Base-by-base conservation (phyloP, 2,888 invertebrate species). In the Petrophora chlorosata region DNA sequence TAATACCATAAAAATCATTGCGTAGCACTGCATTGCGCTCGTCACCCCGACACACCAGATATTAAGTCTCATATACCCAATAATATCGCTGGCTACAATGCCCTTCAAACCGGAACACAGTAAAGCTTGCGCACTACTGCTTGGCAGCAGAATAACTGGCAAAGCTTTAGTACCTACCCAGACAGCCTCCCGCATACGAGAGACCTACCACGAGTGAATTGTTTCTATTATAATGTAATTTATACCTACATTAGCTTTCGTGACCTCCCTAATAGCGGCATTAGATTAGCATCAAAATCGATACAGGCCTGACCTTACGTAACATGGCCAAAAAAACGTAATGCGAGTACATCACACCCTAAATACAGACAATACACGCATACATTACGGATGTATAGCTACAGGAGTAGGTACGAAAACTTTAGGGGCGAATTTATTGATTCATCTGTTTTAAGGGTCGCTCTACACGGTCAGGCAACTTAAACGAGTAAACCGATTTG, bases 381-480 rank as follows among this genome's bases (percentile, higher is more conserved):
- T 59, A 62, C 52, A 61, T 63, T 61, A 61, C 14, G 29, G 17
- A 29, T 49, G 57, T 63, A 53, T 40, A 53, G 40, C 39, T 38
- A 57, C 65, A 58, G 72, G 68, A 68, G 73, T 59, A 65, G 60
- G 53, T 59, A 65, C 61, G 53, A 56, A 53, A 44, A 65, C 59
- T 64, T 58, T 63, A 61, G 58, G 73, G 78, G 77, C 73, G 68
- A 70, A 72, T 78, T 75, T 85, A 85, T 85, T 79, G 85, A 85
- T 85, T 80, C 71, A 57, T 64, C 50, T 7, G 43, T 53, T 13
- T 17, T 53, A 51, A 56, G 63, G 63, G 61, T 34, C 44, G 33
- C 28, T 39, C 12, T 38, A 51, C 52, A 41, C 19, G 35, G 41
- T 38, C 41, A 41, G 13, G 10, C 32, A 22, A 25, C 5, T 9